Conservation (phyloP, 2,113 vertebrate genomes). For the Perca flavescens region DNA sequence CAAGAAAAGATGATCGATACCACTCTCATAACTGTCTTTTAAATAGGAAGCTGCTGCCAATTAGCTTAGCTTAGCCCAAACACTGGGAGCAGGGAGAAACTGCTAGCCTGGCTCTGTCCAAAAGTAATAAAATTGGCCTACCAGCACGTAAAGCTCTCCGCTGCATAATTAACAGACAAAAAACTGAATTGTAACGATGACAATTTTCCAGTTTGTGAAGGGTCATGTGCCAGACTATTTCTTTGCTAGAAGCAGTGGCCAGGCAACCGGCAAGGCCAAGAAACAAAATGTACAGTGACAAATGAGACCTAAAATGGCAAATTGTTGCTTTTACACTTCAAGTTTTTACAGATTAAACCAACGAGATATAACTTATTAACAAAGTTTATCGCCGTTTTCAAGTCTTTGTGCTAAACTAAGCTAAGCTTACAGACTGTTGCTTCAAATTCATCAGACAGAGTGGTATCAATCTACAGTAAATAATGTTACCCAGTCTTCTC, state of each 20-base stretch:
- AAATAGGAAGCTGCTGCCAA: conserved; percentile 1
- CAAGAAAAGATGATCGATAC: background rate
- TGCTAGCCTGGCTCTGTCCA: background rate
- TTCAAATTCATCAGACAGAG: background rate
- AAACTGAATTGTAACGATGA: too few relatives aligned
- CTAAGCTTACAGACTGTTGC: background rate
- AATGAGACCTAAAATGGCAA: background rate
- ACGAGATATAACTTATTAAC: background rate
- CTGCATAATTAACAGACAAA: background rate
- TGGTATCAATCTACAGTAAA: background rate
- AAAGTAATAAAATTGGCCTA: background rate
- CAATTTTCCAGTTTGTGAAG: background rate
- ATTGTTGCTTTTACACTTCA: background rate
- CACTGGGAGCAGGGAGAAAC: background rate
- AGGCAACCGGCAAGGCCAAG: background rate
- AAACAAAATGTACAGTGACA: background rate
- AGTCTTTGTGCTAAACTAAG: background rate
- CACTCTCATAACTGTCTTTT: background rate
- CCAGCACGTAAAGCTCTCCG: background rate
- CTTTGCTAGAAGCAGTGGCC: background rate
- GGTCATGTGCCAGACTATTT: background rate
- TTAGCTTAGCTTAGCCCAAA: background rate
- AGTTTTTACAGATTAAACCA: background rate
- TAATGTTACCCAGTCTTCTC: too few relatives aligned
- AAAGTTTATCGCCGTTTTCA: background rate